Conservation (phyloP, 1,140 invertebrate genomes). For the Penaeus japonicus region DNA sequence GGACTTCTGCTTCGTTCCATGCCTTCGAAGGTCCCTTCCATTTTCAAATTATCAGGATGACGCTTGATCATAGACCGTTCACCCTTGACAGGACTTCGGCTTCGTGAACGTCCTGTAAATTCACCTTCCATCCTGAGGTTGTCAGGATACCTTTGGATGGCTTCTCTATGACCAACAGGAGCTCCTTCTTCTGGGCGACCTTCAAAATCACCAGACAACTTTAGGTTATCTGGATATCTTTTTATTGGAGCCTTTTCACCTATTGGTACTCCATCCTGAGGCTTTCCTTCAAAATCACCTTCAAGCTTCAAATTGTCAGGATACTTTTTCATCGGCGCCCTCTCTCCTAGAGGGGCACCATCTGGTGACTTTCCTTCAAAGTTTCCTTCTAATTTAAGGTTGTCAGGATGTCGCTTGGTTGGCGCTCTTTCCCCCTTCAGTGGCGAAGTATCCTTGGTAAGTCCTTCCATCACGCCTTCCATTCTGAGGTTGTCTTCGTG, state of each 20-base stretch:
- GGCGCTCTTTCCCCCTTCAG: conserved; percentile 58
- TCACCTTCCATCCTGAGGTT: conserved; percentile 66
- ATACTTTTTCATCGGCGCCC: conserved; percentile 59
- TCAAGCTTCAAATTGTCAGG: conserved; percentile 61
- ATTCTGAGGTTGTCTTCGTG: conserved; percentile 71
- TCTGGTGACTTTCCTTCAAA: conserved; percentile 58
- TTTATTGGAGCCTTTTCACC: conserved; percentile 70
- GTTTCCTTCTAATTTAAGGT: conserved; percentile 61
- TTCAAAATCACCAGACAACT: conserved; percentile 72
- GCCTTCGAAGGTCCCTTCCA: conserved; percentile 58
- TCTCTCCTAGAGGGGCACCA: conserved; percentile 50
- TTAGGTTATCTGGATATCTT: conserved; percentile 72
- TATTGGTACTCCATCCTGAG: conserved; percentile 59
- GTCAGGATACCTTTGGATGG: conserved; percentile 65
- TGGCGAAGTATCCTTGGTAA: conserved; percentile 61
- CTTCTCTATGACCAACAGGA: conserved; percentile 60
- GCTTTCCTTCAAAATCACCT: conserved; percentile 62
- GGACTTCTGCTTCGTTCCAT: conserved; percentile 50
- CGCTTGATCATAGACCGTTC: conserved; percentile 50
- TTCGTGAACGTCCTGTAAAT: conserved; percentile 46
- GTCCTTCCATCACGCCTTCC: conserved; percentile 70
- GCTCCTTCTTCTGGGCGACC: conserved; percentile 44
- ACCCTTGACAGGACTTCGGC: conserved; percentile 53
- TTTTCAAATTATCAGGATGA: conserved; percentile 58
- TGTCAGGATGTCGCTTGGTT: conserved; percentile 60